phyloP scores from a whole-genome alignment of 1,140 invertebrate genomes.

The Drosophila arawakana region DNA sequence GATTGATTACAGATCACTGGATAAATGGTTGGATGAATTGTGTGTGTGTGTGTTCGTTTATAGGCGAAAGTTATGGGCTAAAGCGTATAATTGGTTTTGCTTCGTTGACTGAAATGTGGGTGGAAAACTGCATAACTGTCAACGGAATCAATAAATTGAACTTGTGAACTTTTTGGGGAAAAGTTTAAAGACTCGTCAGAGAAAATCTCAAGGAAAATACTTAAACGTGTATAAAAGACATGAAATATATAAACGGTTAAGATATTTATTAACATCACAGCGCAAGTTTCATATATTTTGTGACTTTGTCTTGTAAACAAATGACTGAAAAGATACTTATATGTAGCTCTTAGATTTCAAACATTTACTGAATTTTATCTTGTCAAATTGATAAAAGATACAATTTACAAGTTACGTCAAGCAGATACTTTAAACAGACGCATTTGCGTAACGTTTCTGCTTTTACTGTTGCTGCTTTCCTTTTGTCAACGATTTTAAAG shows the following conservation, averaged over 20 bases:
- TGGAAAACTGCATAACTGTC: constrained; percentile 16
- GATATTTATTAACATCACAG: no score
- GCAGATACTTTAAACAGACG: constrained; percentile 8
- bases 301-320: no score
- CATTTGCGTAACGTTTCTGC: constrained; percentile 19
- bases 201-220: no score
- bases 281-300: no score
- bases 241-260: no score
- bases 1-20: constrained; percentile 13
- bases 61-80: constrained; percentile 56
- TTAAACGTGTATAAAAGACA: no score
- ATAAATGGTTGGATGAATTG: background rate
- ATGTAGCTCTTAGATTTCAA: no score
- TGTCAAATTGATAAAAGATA: background rate
- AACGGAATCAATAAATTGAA: background rate
- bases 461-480: constrained; percentile 3
- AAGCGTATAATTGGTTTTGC: constrained; percentile 22
- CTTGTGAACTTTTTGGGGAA: background rate
- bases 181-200: no score
- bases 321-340: no score
- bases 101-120: constrained; percentile 37
- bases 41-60: constrained; percentile 19
- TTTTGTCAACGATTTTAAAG: constrained; percentile 15
- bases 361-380: no score
- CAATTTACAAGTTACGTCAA: background rate